Conservation (phyloP, 1,140 invertebrate genomes). For the Eumaeus atala region DNA sequence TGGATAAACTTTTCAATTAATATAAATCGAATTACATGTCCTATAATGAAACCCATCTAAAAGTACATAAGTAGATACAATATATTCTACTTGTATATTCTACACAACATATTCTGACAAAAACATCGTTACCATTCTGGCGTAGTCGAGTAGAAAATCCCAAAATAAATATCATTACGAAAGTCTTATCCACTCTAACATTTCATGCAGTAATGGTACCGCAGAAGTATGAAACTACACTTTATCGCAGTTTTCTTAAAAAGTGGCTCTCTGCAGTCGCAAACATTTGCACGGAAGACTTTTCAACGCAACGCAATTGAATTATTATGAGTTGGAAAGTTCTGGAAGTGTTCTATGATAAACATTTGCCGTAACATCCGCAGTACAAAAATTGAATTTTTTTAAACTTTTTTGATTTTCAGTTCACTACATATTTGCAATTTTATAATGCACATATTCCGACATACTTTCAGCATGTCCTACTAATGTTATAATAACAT, state of each 20-base stretch:
- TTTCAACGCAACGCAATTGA: conserved; percentile 27
- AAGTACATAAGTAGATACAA: too few relatives aligned
- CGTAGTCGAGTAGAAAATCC: too few relatives aligned
- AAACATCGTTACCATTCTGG: not conserved
- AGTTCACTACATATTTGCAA: not conserved
- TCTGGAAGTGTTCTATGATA: conserved; percentile 6
- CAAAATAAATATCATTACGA: too few relatives aligned
- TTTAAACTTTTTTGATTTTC: conserved; percentile 1
- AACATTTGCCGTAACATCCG: conserved; percentile 10
- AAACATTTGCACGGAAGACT: conserved; percentile 39
- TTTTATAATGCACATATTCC: too few relatives aligned
- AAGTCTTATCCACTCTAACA: conserved; percentile 16
- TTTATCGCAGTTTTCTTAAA: conserved; percentile 38
- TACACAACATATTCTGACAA: not conserved
- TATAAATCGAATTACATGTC: too few relatives aligned
- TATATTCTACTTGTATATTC: too few relatives aligned
- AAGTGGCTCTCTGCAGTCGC: conserved; percentile 34
- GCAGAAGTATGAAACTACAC: conserved; percentile 36
- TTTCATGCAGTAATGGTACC: conserved; percentile 23
- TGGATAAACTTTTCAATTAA: too few relatives aligned
- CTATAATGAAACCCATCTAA: too few relatives aligned
- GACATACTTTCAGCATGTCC: too few relatives aligned
- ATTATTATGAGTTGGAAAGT: conserved; percentile 18
- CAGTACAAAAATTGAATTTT: not conserved
- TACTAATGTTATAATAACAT: too few relatives aligned